A percentile compares a stretch with the other conserved stretches of the same genome.
phyloP scores from a whole-genome alignment of 2,113 vertebrate species.

The Dinomys branickii region DNA sequence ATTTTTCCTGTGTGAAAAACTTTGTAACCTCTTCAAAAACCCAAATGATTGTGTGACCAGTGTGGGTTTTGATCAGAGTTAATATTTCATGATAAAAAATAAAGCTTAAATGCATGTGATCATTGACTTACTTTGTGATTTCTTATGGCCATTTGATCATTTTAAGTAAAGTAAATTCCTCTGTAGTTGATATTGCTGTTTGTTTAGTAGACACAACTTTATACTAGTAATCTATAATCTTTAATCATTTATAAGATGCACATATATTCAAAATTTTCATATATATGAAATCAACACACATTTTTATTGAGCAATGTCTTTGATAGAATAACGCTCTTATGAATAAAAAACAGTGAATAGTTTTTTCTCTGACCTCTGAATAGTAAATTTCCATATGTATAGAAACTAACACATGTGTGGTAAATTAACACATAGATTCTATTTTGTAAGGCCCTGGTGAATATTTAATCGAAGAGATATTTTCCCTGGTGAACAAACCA shows the following conservation, averaged over 20 bases:
- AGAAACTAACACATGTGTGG: too few species aligned
- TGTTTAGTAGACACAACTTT: neutral
- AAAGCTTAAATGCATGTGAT: neutral
- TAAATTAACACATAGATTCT: too few species aligned
- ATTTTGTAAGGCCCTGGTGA: neutral
- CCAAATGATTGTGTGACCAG: neutral
- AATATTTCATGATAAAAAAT: neutral
- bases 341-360: neutral
- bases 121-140: neutral
- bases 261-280: neutral
- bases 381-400: too few species aligned
- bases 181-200: neutral
- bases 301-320: conserved; percentile 1
- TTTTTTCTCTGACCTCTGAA: neutral
- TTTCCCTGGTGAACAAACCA: neutral
- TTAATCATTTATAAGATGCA: neutral
- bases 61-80: neutral
- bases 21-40: neutral
- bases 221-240: neutral
- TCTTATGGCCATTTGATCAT: neutral
- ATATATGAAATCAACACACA: neutral
- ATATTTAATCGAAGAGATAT: neutral
- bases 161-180: neutral
- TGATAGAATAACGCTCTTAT: neutral
- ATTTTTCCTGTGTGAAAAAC: neutral